A percentile compares a stretch with the other conserved stretches of the same genome.
phyloP scores from a whole-genome alignment of 2,797 vertebrate species.

The Parauchenoglanis ngamensis region DNA sequence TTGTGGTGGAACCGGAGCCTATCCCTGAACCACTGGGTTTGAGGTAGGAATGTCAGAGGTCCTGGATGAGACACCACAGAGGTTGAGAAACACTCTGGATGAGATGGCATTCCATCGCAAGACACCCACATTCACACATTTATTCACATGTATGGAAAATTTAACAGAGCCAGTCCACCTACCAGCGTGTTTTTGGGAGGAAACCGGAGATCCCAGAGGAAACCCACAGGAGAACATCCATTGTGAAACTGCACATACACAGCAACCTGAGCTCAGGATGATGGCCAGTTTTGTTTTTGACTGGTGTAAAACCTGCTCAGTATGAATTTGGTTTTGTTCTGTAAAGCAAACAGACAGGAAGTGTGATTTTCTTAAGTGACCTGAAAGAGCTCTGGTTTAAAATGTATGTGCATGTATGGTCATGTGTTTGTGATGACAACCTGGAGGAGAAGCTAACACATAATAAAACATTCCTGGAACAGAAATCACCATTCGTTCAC shows the following conservation, averaged over 20 bases:
- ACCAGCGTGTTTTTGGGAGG: neutral
- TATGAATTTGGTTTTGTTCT: neutral
- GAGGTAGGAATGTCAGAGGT: neutral
- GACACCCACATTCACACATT: neutral
- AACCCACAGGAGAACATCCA: neutral
- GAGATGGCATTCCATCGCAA: neutral
- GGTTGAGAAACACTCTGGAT: neutral
- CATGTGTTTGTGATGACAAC: constrained; percentile 12
- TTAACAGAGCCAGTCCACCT: neutral
- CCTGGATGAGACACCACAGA: neutral
- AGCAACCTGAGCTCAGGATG: neutral
- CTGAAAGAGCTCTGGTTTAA: neutral
- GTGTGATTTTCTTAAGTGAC: neutral
- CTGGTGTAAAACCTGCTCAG: neutral
- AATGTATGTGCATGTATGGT: constrained; percentile 10
- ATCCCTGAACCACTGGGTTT: neutral
- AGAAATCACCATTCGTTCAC: neutral
- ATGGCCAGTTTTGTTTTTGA: neutral
- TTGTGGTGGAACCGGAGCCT: neutral
- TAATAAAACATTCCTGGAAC: constrained; percentile 26
- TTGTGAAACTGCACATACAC: neutral
- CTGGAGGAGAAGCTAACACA: constrained; percentile 29
- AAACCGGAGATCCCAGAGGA: neutral
- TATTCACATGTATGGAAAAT: neutral
- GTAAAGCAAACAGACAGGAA: neutral